Evolutionary conservation across 2,113 vertebrate genomes (phyloP).

Genomic region (Dasypus novemcinctus): DNA sequence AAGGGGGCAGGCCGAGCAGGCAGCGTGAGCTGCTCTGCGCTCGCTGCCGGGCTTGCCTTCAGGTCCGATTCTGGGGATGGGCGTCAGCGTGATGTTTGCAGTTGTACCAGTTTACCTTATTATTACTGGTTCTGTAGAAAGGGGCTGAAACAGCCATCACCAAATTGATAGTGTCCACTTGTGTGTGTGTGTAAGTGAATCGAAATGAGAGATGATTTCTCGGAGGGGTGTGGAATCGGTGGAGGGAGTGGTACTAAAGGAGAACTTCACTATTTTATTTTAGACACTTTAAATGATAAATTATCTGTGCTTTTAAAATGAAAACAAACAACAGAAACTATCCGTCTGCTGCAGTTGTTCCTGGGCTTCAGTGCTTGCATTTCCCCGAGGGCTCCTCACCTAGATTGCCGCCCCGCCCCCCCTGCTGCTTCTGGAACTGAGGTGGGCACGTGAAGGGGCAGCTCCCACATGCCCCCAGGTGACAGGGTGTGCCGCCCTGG

Average conservation of each 20-base stretch:
- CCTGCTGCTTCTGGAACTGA: not conserved
- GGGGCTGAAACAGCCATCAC: not conserved
- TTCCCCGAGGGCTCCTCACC: not conserved
- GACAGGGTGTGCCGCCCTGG: not conserved
- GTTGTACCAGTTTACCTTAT: too few species aligned
- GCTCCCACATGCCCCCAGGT: not conserved
- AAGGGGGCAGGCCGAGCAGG: not conserved
- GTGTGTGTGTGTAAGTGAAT: not conserved
- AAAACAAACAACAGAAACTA: not conserved
- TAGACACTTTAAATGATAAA: not conserved
- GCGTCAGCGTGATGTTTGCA: not conserved
- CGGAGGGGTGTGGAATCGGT: not conserved
- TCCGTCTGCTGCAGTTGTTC: not conserved
- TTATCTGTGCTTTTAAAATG: not conserved
- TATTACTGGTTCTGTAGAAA: not conserved
- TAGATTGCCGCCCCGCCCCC: not conserved
- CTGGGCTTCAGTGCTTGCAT: rapidly evolving
- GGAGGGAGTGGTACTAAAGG: not conserved
- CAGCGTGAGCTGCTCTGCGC: not conserved
- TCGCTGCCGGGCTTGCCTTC: not conserved
- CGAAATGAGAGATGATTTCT: not conserved
- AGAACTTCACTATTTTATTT: not conserved
- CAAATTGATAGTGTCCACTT: not conserved
- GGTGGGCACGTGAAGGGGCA: not conserved
- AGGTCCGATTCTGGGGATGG: not conserved